Base-by-base conservation (phyloP, 2,797 vertebrate species). In the Pantherophis alleghaniensis region DNA sequence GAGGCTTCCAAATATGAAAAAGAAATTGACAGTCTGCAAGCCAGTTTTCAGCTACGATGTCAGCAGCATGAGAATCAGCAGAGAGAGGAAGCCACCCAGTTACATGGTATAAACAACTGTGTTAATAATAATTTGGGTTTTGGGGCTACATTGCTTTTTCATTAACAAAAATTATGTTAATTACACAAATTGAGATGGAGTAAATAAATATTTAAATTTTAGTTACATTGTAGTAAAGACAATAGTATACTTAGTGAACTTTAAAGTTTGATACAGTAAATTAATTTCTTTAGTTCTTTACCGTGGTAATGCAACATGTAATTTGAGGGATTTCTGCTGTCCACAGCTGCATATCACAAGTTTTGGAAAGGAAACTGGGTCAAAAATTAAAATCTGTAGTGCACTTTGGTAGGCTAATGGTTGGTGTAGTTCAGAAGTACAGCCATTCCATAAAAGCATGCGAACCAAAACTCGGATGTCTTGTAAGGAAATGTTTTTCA, bases 1-100 rank as follows among this genome's bases (percentile, higher is more conserved):
- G 98, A 98, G 20, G 99, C 99, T 0, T 97, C 98, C 0, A 98
- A 98, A 42, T 99, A 99, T 32, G 99, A 99, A 95, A 96, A 98
- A 95, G 99, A 99, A 96, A 98, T 99, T 94, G 94, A 97, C 12
- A 97, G 92, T 86, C 98, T 99, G 94, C 99, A 99, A 95, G 98
- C 98, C 94, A 98, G 97, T 91, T 99, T 99, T 95, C 97, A 98
- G 61, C 97, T 97, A 94, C 98, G 98, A 91, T 98, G 98, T 92
- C 98, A 98, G 94, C 97, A 98, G 83, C 98, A 97, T 57, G 98
- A 98, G 91, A 97, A 98, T 92, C 97, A 98, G 92, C 98, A 99
- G 92, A 98, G 97, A 96, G 98, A 98, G 83, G 97, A 97, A 79
- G 95, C 98, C 66, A 95, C 92, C 60, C 97, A 98, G 92, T 97